phyloP scores from a whole-genome alignment of 1,140 invertebrate species.

The Pachyrhynchus sulphureomaculatus region DNA sequence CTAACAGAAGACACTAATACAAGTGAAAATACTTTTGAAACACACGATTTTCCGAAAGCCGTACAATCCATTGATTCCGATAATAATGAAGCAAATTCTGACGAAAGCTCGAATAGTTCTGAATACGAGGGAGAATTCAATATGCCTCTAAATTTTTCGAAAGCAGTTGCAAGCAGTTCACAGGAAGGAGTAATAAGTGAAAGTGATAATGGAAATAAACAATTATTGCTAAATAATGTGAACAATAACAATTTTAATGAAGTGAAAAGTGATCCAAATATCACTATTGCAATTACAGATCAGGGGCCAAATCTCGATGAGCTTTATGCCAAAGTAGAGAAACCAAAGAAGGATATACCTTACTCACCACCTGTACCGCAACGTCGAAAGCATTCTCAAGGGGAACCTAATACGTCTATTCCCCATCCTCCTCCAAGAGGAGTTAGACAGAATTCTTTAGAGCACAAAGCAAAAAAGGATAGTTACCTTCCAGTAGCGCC shows the following conservation, averaged over 20 bases:
- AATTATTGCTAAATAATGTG: background rate
- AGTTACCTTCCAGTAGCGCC: slow-evolving; percentile 30
- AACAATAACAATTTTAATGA: background rate
- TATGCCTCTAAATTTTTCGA: slow-evolving; percentile 3
- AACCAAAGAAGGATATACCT: slow-evolving; percentile 16
- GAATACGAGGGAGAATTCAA: slow-evolving; percentile 5
- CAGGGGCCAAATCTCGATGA: slow-evolving; percentile 5
- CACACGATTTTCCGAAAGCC: slow-evolving; percentile 28
- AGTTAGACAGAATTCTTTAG: slow-evolving; percentile 32
- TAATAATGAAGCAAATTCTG: background rate
- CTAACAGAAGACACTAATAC: slow-evolving; percentile 13
- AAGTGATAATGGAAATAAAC: background rate
- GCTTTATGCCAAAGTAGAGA: slow-evolving; percentile 36
- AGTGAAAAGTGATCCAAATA: background rate
- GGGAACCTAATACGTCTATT: background rate
- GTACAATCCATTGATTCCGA: slow-evolving; percentile 19
- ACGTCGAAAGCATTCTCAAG: slow-evolving; percentile 27
- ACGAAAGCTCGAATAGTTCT: slow-evolving; percentile 10
- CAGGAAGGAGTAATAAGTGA: background rate
- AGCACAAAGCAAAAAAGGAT: slow-evolving; percentile 14
- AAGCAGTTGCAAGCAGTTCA: slow-evolving; percentile 5
- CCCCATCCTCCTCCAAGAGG: slow-evolving; percentile 28
- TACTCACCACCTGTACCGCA: slow-evolving; percentile 26
- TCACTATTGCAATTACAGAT: background rate
- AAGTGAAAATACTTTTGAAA: background rate